These are phyloP conservation scores for Hymenochirus boettgeri DNA, from an alignment of 2,113 vertebrate species.

Conservation along the genomic window DNA sequence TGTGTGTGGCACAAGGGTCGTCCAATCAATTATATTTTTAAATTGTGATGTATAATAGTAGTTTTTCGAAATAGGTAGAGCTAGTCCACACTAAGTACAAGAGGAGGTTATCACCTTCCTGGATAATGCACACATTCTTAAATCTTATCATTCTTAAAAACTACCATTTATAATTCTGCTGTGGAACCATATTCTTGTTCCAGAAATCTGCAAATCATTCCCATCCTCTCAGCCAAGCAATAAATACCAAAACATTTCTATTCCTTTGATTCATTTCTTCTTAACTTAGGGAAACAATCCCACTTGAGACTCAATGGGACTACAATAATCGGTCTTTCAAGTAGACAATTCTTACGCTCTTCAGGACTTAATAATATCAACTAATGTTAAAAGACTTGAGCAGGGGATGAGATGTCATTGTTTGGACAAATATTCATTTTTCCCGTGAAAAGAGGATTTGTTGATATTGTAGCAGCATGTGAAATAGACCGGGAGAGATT, in stretches of 20 bases:
- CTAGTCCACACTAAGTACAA: too few relatives aligned
- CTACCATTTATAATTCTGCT: background rate
- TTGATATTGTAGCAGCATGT: constrained; percentile 55
- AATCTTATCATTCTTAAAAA: too few relatives aligned
- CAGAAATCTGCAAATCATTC: constrained; percentile 10
- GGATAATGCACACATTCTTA: too few relatives aligned
- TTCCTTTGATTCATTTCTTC: constrained; percentile 19
- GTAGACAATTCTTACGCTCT: constrained; percentile 17
- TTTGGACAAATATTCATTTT: constrained; percentile 17
- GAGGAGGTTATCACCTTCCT: too few relatives aligned
- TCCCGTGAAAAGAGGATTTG: constrained; percentile 41
- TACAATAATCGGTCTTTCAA: constrained; percentile 25
- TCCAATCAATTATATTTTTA: too few relatives aligned
- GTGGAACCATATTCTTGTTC: background rate
- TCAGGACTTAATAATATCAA: constrained; percentile 33
- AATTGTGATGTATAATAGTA: too few relatives aligned
- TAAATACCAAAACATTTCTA: constrained; percentile 17
- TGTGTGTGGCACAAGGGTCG: too few relatives aligned
- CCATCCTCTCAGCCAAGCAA: constrained; percentile 21
- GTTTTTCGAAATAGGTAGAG: too few relatives aligned
- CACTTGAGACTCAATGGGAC: constrained; percentile 33
- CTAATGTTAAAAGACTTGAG: constrained; percentile 35
- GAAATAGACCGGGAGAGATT: constrained; percentile 58
- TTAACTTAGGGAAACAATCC: constrained; percentile 33
- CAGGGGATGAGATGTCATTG: constrained; percentile 14